These are phyloP conservation scores for Eupithecia abbreviata DNA, from an alignment of 2,888 invertebrate genomes.

Conservation along the genomic window DNA sequence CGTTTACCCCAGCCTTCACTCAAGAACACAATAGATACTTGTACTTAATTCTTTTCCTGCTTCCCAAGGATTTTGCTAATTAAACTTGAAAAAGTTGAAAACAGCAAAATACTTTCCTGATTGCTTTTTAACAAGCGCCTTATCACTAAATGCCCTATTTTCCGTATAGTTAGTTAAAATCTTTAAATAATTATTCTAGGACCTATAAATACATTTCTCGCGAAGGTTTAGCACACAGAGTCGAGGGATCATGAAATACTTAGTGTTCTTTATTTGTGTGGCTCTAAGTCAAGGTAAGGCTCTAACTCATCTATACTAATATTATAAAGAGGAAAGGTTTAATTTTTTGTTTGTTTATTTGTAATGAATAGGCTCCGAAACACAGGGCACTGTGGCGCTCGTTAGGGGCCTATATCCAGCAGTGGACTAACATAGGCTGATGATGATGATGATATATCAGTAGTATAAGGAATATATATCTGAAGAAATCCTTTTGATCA, in stretches of 20 bases:
- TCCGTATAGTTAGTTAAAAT: constrained; percentile 43
- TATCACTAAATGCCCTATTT: constrained; percentile 50
- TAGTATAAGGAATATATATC: too few relatives aligned
- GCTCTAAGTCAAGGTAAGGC: constrained; percentile 44
- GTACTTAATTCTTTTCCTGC: neutral
- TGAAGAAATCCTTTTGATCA: too few relatives aligned
- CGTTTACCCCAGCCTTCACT: too few relatives aligned
- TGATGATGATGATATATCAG: too few relatives aligned
- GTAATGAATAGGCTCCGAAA: too few relatives aligned
- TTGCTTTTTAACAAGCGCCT: constrained; percentile 46
- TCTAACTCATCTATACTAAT: too few relatives aligned
- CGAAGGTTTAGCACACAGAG: constrained; percentile 17
- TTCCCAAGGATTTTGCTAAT: neutral
- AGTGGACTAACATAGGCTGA: too few relatives aligned
- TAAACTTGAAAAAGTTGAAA: constrained; percentile 17
- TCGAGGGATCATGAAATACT: constrained; percentile 28
- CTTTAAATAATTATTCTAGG: constrained; percentile 31
- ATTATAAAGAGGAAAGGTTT: too few relatives aligned
- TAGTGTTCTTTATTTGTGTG: constrained; percentile 33
- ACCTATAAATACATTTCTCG: constrained; percentile 36
- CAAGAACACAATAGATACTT: neutral
- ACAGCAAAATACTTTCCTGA: constrained; percentile 30
- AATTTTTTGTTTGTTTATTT: too few relatives aligned
- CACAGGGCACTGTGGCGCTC: too few relatives aligned
- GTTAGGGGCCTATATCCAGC: too few relatives aligned